These are phyloP conservation scores for Mus spicilegus DNA, from an alignment of 2,113 vertebrate genomes.

Conservation along the genomic window DNA sequence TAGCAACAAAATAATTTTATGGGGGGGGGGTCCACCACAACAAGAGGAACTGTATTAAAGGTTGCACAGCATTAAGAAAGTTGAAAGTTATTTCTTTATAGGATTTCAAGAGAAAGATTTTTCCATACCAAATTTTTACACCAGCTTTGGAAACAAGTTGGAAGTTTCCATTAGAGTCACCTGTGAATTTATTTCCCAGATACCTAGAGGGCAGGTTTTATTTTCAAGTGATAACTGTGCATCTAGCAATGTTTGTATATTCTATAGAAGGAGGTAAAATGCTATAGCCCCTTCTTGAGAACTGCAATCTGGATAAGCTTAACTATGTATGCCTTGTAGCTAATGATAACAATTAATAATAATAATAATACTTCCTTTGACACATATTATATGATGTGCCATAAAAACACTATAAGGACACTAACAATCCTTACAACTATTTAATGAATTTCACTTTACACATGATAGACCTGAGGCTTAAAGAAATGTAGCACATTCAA, in stretches of 20 bases:
- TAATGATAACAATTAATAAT: background rate
- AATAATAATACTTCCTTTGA: conserved; percentile 30
- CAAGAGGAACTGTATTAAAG: background rate
- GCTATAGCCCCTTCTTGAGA: background rate
- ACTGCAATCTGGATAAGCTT: conserved; percentile 25
- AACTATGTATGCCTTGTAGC: background rate
- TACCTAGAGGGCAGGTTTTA: conserved; percentile 59
- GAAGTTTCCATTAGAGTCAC: conserved; percentile 72
- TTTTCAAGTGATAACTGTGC: conserved; percentile 57
- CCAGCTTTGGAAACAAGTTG: conserved; percentile 64
- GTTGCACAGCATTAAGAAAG: background rate
- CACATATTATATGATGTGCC: background rate
- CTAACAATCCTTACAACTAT: conserved; percentile 47
- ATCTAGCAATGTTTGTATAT: conserved; percentile 28
- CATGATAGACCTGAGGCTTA: background rate
- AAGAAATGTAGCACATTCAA: background rate
- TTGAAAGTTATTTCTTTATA: background rate
- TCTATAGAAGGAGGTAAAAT: conserved; percentile 28
- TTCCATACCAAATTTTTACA: conserved; percentile 68
- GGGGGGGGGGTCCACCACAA: background rate
- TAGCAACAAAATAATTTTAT: background rate
- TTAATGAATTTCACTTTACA: conserved; percentile 27
- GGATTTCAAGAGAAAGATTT: conserved; percentile 59
- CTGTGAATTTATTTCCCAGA: conserved; percentile 59
- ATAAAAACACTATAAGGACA: background rate